Evolutionary conservation across 2,888 invertebrate genomes (phyloP).

Genomic region (Sthenelais limicola): DNA sequence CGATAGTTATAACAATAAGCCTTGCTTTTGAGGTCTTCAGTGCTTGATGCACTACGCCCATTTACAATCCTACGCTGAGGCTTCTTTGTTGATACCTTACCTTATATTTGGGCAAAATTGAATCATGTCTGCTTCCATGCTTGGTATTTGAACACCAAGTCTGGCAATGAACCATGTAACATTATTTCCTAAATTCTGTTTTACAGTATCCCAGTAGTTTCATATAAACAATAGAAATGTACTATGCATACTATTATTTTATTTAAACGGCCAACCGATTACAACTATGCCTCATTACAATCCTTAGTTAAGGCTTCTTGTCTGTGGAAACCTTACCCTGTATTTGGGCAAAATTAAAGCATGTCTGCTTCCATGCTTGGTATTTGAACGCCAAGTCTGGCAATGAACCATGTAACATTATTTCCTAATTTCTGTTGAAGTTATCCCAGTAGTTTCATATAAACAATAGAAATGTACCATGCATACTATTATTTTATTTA

Average conservation of each 20-base stretch:
- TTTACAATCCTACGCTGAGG: neutral
- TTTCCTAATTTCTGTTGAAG: neutral
- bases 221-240: no score
- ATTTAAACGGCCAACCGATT: no score
- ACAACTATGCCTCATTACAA: neutral
- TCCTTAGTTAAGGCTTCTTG: neutral
- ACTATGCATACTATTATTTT: no score
- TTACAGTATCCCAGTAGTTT: no score
- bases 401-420: slow-evolving; percentile 28
- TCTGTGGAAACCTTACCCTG: neutral
- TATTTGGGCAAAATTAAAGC: neutral
- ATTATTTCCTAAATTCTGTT: neutral
- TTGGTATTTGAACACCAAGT: slow-evolving; percentile 1
- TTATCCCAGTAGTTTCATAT: no score
- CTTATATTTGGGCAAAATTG: neutral
- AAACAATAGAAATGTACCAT: no score
- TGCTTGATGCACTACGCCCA: neutral
- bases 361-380: slow-evolving; percentile 31
- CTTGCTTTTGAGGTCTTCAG: no score
- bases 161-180: slow-evolving; percentile 29
- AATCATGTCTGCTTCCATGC: slow-evolving; percentile 24
- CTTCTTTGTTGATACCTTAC: slow-evolving; percentile 10
- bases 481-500: no score
- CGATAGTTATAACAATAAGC: neutral
- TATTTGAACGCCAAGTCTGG: neutral